These are phyloP conservation scores for Macrotrachela quadricornifera DNA, from an alignment of 1,140 invertebrate species.

Conservation along the genomic window DNA sequence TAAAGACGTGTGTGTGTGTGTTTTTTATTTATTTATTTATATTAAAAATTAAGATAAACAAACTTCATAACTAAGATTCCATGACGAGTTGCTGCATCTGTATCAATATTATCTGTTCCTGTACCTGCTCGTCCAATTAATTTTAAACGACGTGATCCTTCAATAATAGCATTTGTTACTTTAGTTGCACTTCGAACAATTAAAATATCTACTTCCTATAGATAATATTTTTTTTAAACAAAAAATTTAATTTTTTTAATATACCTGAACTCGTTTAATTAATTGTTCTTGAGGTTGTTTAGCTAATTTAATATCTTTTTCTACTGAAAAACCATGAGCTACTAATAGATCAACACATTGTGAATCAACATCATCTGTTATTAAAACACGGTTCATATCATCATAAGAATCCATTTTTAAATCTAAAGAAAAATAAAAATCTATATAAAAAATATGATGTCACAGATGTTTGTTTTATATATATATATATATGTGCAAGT, in stretches of 20 bases:
- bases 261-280: slow-evolving; percentile 41
- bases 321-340: slow-evolving; percentile 52
- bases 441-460: too few relatives aligned
- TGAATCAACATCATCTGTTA: slow-evolving; percentile 71
- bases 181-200: slow-evolving; percentile 86
- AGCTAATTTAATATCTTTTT: slow-evolving; percentile 57
- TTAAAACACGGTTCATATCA: slow-evolving; percentile 45
- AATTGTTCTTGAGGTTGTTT: slow-evolving; percentile 55
- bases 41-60: slow-evolving; percentile 19
- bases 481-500: too few relatives aligned
- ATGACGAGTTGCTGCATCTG: slow-evolving; percentile 53
- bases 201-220: slow-evolving; percentile 44
- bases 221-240: slow-evolving; percentile 46
- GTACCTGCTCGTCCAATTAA: slow-evolving; percentile 76
- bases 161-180: slow-evolving; percentile 44
- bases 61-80: slow-evolving; percentile 86
- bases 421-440: too few relatives aligned
- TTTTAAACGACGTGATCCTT: slow-evolving; percentile 40
- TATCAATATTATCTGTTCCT: slow-evolving; percentile 91
- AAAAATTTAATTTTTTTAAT: neutral
- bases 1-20: too few relatives aligned
- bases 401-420: too few relatives aligned
- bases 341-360: slow-evolving; percentile 57
- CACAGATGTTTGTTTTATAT: too few relatives aligned
- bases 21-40: neutral